These are phyloP conservation scores for Ophonus ardosiacus DNA, from an alignment of 2,888 invertebrate species.

Conservation along the genomic window DNA sequence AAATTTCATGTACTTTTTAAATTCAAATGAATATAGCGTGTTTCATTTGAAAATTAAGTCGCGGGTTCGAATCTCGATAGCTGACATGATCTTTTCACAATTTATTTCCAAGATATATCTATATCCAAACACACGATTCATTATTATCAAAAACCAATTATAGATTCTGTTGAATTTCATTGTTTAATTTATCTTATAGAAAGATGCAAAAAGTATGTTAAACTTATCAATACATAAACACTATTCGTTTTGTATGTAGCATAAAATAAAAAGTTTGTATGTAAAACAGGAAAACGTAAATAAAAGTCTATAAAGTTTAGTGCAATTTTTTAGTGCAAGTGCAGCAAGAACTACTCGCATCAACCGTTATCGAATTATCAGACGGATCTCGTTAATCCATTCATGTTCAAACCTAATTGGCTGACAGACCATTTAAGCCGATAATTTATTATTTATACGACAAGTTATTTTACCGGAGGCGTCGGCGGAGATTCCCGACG, in stretches of 20 bases:
- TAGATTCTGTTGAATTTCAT: too few relatives aligned
- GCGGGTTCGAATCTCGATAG: too few relatives aligned
- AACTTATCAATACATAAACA: neutral
- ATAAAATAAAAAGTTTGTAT: constrained; percentile 23
- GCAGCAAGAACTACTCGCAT: constrained; percentile 12
- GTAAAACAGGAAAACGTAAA: neutral
- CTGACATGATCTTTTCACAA: too few relatives aligned
- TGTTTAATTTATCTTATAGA: too few relatives aligned
- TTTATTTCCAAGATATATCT: too few relatives aligned
- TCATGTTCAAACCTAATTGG: constrained; percentile 60
- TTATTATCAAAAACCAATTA: too few relatives aligned
- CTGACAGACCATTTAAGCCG: constrained; percentile 60
- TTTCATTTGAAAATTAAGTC: too few relatives aligned
- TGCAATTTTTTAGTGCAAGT: neutral
- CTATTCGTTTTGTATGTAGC: neutral
- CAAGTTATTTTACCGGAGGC: constrained; percentile 49
- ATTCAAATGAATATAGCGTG: too few relatives aligned
- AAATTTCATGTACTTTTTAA: too few relatives aligned
- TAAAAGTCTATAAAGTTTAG: neutral
- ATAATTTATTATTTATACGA: constrained; percentile 61
- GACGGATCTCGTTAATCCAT: constrained; percentile 58
- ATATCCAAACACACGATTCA: too few relatives aligned
- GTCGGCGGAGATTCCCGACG: constrained; percentile 15
- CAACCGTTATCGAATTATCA: constrained; percentile 42
- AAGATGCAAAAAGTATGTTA: neutral